Percentiles rank a stretch among this genome's conserved stretches.
Conservation (phyloP, 2,888 invertebrate genomes). For the Tiliacea citrago region DNA sequence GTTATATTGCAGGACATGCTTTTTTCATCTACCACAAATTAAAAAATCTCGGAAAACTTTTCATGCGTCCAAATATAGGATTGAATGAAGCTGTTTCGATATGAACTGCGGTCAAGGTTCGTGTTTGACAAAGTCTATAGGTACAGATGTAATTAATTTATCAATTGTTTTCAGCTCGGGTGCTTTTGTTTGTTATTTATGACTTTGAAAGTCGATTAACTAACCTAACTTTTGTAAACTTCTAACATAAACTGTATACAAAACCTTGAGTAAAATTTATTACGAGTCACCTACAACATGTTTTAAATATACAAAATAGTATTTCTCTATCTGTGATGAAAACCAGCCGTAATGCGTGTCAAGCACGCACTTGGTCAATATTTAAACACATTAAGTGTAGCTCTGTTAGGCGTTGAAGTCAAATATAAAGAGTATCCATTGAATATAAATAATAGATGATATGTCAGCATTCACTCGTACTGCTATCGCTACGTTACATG, state of each 20-base stretch:
- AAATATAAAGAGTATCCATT: slow-evolving; percentile 50
- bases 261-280: slow-evolving; percentile 20
- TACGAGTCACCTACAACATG: slow-evolving; percentile 15
- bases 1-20: slow-evolving; percentile 31
- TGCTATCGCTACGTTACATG: slow-evolving; percentile 54
- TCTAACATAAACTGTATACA: slow-evolving; percentile 1
- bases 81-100: slow-evolving; percentile 25
- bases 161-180: slow-evolving; percentile 23
- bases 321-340: slow-evolving; percentile 34
- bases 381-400: slow-evolving; percentile 35
- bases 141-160: slow-evolving; percentile 45
- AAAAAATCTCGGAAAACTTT: slow-evolving; percentile 32
- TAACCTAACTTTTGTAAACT: slow-evolving; percentile 24
- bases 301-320: slow-evolving; percentile 36
- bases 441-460: slow-evolving; percentile 61
- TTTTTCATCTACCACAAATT: slow-evolving; percentile 33
- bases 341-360: slow-evolving; percentile 37
- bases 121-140: slow-evolving; percentile 22
- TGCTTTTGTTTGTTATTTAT: slow-evolving; percentile 18
- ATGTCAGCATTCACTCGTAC: slow-evolving; percentile 53
- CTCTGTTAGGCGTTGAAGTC: slow-evolving; percentile 47
- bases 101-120: slow-evolving; percentile 6
- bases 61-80: slow-evolving; percentile 25
- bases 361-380: slow-evolving; percentile 53
- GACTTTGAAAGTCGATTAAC: slow-evolving; percentile 18